Percentiles rank a stretch among this genome's conserved stretches.
Evolutionary conservation across 2,113 vertebrate genomes (phyloP).

Genomic region (Elephas maximus): DNA sequence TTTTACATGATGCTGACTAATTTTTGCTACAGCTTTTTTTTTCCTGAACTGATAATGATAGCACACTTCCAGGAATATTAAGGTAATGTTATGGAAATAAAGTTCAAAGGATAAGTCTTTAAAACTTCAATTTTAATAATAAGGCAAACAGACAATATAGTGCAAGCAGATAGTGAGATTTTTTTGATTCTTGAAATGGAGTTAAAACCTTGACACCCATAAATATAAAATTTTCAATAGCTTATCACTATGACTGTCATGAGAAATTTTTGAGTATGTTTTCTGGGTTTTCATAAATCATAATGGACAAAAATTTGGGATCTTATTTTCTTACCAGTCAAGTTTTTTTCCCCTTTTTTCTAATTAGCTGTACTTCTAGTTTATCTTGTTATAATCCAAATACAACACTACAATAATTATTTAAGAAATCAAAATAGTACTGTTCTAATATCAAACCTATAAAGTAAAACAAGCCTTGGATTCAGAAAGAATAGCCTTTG

Average conservation of each 20-base stretch:
- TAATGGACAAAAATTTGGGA: not conserved
- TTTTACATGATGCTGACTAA: accelerated
- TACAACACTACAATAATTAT: not conserved
- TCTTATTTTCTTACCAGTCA: not conserved
- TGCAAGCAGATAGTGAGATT: accelerated
- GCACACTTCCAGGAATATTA: not conserved
- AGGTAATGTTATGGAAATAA: accelerated
- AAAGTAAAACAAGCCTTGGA: not conserved
- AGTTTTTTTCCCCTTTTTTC: not conserved
- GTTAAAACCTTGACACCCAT: accelerated
- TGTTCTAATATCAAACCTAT: not conserved
- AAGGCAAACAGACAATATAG: not conserved
- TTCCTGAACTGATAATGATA: not conserved
- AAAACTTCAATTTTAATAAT: not conserved
- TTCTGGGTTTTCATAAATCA: not conserved
- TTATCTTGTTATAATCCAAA: not conserved
- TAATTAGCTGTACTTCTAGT: not conserved
- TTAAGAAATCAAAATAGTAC: not conserved
- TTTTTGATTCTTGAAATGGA: not conserved
- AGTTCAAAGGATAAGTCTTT: not conserved
- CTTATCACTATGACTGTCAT: not conserved
- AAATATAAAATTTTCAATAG: accelerated
- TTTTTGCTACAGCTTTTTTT: accelerated
- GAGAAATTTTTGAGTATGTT: not conserved
- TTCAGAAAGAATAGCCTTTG: slow-evolving; percentile 17